Conservation (phyloP, 2,797 vertebrate genomes). For the Scolopax rusticola region DNA sequence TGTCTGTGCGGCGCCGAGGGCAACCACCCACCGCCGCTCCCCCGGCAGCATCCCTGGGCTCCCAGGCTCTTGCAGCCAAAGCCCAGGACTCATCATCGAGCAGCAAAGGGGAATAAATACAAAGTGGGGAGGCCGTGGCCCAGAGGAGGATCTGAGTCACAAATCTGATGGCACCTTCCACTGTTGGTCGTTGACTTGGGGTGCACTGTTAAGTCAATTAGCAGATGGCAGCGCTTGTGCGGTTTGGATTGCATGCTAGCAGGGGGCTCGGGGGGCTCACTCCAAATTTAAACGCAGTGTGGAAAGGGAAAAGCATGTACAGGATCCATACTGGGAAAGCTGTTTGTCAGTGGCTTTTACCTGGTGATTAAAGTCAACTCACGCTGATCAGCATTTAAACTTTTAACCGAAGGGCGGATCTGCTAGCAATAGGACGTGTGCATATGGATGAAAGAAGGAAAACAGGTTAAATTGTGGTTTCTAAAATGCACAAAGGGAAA, state of each 20-base stretch:
- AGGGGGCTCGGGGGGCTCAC: neutral
- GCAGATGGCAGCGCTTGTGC: neutral
- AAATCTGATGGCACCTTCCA: neutral
- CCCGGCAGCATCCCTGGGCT: neutral
- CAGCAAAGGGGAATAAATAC: neutral
- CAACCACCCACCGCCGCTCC: neutral
- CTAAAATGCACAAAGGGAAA: constrained; percentile 16
- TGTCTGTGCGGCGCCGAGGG: neutral
- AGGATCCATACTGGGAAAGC: neutral
- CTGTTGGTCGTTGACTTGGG: fast-evolving
- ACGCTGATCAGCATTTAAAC: constrained; percentile 44
- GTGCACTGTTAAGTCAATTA: neutral
- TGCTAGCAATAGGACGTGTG: neutral
- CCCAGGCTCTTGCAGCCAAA: neutral
- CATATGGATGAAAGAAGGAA: neutral
- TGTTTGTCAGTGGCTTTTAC: constrained; percentile 31
- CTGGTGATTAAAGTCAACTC: constrained; percentile 25
- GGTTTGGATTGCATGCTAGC: neutral
- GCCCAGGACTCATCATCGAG: neutral
- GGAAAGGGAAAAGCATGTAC: neutral
- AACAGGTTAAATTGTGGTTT: neutral
- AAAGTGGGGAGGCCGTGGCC: neutral
- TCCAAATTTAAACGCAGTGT: neutral
- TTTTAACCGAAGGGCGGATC: neutral
- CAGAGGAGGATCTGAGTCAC: neutral